Evolutionary conservation across 2,113 vertebrate species (phyloP), one percentile per base, ranked within the genome.

Genomic region (mouse (Mus musculus)): DNA sequence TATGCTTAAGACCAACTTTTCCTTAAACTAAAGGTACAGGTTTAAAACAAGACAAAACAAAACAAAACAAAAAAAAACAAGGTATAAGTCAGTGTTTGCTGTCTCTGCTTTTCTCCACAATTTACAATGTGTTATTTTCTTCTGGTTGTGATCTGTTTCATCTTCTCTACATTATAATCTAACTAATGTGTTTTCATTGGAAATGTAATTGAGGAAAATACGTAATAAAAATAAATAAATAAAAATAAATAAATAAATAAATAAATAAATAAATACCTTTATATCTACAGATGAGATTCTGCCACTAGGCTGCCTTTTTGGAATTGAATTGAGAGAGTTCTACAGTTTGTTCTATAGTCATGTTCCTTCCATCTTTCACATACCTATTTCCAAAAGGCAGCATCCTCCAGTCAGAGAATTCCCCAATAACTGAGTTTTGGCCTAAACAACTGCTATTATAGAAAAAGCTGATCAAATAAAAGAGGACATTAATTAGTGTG

Each of bases 311-410:
- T 94, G 1, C 42, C 17, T 54, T 92, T 84, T 63, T 91, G 81
- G 72, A 80, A 67, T 9, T 80, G 19, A 89, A 86, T 69, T n/a
- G 80, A 75, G n/a, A 89, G 3, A 28, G 20, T 61, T 54, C 5
- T 91, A 7, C 65, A 28, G 30, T 85, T n/a, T 72, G 84, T 49
- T 39, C 17, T 69, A 2, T 5, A 89, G 22, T 88, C 91, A 69
- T 30, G 12, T 86, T 90, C 0, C 17, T 91, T 93, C 26, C 30
- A 36, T 77, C 36, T 89, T 67, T 22, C 8, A 65, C 78, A 39
- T 86, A 95, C 88, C 93, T 95, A 42, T 87, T 75, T 61, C n/a
- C 30, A 89, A 52, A 81, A 19, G 17, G 76, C 33, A 94, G 46
- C 8, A 94, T 95, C 39, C 71, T 96, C 78, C 86, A 28, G 26